These are phyloP conservation scores for Drosophila miranda DNA, from an alignment of 1,140 invertebrate species.

Conservation along the genomic window DNA sequence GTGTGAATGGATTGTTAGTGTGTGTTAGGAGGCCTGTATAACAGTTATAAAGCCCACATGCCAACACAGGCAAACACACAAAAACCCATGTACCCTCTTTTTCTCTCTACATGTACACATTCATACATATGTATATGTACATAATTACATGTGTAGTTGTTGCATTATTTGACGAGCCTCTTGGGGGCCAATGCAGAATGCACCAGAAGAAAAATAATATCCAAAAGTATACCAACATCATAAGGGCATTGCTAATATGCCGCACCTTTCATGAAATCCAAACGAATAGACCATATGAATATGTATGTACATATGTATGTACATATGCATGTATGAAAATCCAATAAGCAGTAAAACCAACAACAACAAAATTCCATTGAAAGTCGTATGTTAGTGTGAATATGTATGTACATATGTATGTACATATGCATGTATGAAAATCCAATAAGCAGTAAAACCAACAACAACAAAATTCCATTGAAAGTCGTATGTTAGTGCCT, in stretches of 20 bases:
- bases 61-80: conserved; percentile 20
- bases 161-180: conserved; percentile 41
- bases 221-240: neutral
- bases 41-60: conserved; percentile 27
- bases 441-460: conserved; percentile 10
- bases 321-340: conserved; percentile 25
- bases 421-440: conserved; percentile 26
- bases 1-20: conserved; percentile 18
- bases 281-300: neutral
- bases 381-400: neutral
- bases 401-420: neutral
- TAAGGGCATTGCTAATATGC: neutral
- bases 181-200: conserved; percentile 19
- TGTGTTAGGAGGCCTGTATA: conserved; percentile 35
- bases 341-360: conserved; percentile 12
- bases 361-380: conserved; percentile 55
- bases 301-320: neutral
- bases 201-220: neutral
- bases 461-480: conserved; percentile 53
- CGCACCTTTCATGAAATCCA: conserved; percentile 8
- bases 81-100: conserved; percentile 13
- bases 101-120: neutral
- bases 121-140: neutral
- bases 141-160: conserved; percentile 9
- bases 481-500: conserved; percentile 7